Evolutionary conservation across 2,888 invertebrate species (phyloP).

Genomic region (Resseliella maxima): DNA sequence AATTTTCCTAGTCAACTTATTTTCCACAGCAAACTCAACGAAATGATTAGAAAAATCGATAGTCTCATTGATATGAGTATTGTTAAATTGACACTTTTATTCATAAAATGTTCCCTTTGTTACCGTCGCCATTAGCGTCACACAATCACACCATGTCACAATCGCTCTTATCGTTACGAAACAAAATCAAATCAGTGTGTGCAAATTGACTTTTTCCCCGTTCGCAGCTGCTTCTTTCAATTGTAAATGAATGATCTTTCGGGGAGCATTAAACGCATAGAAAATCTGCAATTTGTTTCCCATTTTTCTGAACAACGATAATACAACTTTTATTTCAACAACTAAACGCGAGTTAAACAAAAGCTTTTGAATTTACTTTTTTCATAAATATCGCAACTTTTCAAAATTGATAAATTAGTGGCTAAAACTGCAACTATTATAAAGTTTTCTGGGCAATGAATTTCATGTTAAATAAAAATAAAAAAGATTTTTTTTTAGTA

Average conservation of each 20-base stretch:
- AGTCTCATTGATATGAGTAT: constrained; percentile 17
- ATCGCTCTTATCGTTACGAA: not conserved
- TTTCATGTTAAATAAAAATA: not conserved
- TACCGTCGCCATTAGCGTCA: not conserved
- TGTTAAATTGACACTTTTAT: constrained; percentile 11
- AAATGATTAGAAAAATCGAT: constrained; percentile 13
- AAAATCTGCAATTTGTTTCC: constrained; percentile 2
- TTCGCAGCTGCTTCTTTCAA: constrained; percentile 12
- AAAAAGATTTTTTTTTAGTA: not conserved
- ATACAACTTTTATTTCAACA: not conserved
- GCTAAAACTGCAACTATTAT: too few relatives aligned
- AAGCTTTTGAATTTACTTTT: not conserved
- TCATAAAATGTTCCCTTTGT: constrained; percentile 19
- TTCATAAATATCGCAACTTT: not conserved
- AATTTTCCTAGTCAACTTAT: not conserved
- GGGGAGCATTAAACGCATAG: constrained; percentile 20
- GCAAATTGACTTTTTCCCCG: constrained; percentile 13
- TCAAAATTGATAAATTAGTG: not conserved
- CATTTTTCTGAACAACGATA: not conserved
- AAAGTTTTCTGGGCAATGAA: not conserved
- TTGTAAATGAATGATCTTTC: constrained; percentile 5
- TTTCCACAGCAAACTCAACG: not conserved
- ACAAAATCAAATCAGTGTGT: not conserved
- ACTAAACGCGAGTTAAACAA: constrained; percentile 3
- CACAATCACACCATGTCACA: not conserved